Conservation (phyloP, 2,113 vertebrate genomes). For the Odocoileus virginianus region DNA sequence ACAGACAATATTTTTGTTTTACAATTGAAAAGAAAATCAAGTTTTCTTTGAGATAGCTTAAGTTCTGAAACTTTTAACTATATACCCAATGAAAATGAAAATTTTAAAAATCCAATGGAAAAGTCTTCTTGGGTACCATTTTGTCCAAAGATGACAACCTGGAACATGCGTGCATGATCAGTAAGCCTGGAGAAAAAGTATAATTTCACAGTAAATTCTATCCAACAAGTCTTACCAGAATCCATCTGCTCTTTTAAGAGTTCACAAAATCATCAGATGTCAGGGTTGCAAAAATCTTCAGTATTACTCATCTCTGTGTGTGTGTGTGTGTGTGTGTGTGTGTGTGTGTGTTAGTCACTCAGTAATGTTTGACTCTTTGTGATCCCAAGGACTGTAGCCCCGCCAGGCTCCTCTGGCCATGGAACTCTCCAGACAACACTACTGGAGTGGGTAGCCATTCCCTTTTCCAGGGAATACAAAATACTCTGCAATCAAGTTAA, state of each 20-base stretch:
- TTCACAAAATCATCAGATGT: not conserved
- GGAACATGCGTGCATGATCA: not conserved
- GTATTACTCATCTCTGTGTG: not conserved
- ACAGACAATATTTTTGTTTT: not conserved
- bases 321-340: not conserved
- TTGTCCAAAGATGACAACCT: not conserved
- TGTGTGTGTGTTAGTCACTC: not conserved
- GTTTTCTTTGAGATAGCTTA: not conserved
- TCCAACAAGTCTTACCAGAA: not conserved
- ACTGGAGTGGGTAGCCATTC: not conserved
- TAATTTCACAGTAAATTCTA: not conserved
- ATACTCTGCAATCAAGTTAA: not conserved
- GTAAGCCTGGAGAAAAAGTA: not conserved
- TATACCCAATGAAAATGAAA: not conserved
- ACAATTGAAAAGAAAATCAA: not conserved
- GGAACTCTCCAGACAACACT: not conserved
- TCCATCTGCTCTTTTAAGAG: not conserved
- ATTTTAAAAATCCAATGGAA: not conserved
- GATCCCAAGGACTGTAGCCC: not conserved
- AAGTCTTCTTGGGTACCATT: not conserved
- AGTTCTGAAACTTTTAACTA: not conserved
- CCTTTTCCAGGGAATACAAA: not conserved
- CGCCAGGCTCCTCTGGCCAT: not conserved
- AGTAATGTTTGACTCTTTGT: not conserved
- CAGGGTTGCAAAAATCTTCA: not conserved